These are phyloP conservation scores for Montipora capricornis DNA, from an alignment of 64 coral and sea anemone species.

Conservation along the genomic window DNA sequence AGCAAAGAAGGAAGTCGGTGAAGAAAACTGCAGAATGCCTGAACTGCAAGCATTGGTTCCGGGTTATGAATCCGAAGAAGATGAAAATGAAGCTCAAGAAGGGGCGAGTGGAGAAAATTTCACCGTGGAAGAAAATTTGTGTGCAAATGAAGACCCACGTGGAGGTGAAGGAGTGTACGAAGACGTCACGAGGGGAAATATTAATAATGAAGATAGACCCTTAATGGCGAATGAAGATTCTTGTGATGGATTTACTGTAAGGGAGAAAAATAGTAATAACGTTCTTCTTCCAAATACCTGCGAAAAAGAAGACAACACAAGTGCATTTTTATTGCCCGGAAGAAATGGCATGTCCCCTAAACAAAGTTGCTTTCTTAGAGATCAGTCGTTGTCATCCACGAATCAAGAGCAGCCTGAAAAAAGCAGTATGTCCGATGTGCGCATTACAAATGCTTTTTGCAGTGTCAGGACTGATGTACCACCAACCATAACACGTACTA, in stretches of 20 bases:
- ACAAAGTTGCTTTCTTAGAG: neutral
- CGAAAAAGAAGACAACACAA: neutral
- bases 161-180: neutral
- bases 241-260: neutral
- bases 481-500: neutral
- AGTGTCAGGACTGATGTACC: too few relatives aligned
- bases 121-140: neutral
- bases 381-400: neutral
- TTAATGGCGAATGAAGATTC: neutral
- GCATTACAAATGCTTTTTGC: too few relatives aligned
- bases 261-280: neutral
- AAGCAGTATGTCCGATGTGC: too few relatives aligned
- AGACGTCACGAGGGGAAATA: neutral
- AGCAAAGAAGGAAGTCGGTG: too few relatives aligned
- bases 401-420: too few relatives aligned
- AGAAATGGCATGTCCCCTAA: neutral
- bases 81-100: neutral
- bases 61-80: constrained; percentile 12
- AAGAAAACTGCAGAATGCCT: too few relatives aligned
- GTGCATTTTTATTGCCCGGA: neutral
- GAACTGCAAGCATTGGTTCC: neutral
- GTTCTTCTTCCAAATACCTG: neutral
- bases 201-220: neutral
- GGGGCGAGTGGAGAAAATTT: too few relatives aligned
- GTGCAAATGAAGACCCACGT: neutral